Conservation (phyloP, 2,888 invertebrate species). For the Cephus rjabovi region DNA sequence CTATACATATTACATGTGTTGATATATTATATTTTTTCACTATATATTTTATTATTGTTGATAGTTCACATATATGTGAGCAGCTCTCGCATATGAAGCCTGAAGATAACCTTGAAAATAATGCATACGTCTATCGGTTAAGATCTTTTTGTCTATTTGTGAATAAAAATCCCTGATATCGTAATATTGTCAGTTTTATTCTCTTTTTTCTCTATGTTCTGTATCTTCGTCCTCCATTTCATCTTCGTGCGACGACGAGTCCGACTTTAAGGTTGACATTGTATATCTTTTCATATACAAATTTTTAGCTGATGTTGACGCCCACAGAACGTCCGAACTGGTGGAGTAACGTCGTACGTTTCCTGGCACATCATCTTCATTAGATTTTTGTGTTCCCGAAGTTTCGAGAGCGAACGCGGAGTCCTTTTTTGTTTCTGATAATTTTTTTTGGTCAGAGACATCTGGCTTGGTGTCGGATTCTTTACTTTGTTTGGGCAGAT, state of each 20-base stretch:
- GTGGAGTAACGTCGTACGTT: not conserved
- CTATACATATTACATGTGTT: constrained; percentile 35
- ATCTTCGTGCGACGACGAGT: not conserved
- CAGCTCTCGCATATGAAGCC: not conserved
- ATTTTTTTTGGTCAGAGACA: not conserved
- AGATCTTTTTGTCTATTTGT: not conserved
- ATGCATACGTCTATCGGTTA: not conserved
- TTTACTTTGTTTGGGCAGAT: not conserved
- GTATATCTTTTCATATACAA: not conserved
- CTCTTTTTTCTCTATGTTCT: not conserved
- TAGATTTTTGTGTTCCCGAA: not conserved
- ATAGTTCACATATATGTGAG: constrained; percentile 9
- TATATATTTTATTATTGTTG: constrained; percentile 45
- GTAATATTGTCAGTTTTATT: not conserved
- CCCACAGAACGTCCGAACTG: not conserved
- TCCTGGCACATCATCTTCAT: not conserved
- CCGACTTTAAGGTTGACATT: not conserved
- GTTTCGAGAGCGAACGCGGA: not conserved
- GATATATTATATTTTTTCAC: constrained; percentile 47
- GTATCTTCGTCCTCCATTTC: not conserved
- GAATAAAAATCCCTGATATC: not conserved
- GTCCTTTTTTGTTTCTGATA: not conserved
- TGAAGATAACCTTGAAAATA: not conserved
- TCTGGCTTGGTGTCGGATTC: not conserved
- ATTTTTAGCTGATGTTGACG: not conserved